These are phyloP conservation scores for Dione vanillae DNA, from an alignment of 2,888 invertebrate genomes.

Conservation along the genomic window DNA sequence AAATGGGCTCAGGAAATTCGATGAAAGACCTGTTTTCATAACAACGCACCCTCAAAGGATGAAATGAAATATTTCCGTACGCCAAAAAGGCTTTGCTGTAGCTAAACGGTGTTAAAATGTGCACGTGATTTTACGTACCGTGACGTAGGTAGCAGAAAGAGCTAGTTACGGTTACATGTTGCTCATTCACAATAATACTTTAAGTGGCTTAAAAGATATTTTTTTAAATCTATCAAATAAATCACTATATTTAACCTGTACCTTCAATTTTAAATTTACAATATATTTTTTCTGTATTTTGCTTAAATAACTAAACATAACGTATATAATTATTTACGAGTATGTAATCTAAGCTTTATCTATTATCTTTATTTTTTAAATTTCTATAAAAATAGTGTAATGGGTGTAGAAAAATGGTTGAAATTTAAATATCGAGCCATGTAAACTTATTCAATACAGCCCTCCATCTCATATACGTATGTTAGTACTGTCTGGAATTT, in stretches of 20 bases:
- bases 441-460: background rate
- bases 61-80: slow-evolving; percentile 62
- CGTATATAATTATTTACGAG: too few species aligned
- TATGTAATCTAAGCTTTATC: too few species aligned
- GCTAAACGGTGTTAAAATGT: slow-evolving; percentile 52
- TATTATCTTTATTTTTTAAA: too few species aligned
- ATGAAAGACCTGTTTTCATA: slow-evolving; percentile 63
- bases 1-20: slow-evolving; percentile 58
- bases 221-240: too few species aligned
- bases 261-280: too few species aligned
- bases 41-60: slow-evolving; percentile 59
- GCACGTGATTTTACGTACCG: slow-evolving; percentile 54
- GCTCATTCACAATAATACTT: background rate
- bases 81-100: slow-evolving; percentile 46
- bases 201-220: background rate
- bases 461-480: slow-evolving; percentile 15
- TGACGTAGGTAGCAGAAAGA: slow-evolving; percentile 16
- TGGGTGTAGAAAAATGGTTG: too few species aligned
- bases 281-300: too few species aligned
- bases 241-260: too few species aligned
- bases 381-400: too few species aligned
- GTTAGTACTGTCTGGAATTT: slow-evolving; percentile 29
- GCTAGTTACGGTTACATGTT: background rate
- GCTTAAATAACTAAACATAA: too few species aligned
- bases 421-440: background rate